Percentiles rank a stretch among this genome's conserved stretches.
Evolutionary conservation across 2,797 vertebrate species (phyloP).

Genomic region (Phrynocephalus forsythii): DNA sequence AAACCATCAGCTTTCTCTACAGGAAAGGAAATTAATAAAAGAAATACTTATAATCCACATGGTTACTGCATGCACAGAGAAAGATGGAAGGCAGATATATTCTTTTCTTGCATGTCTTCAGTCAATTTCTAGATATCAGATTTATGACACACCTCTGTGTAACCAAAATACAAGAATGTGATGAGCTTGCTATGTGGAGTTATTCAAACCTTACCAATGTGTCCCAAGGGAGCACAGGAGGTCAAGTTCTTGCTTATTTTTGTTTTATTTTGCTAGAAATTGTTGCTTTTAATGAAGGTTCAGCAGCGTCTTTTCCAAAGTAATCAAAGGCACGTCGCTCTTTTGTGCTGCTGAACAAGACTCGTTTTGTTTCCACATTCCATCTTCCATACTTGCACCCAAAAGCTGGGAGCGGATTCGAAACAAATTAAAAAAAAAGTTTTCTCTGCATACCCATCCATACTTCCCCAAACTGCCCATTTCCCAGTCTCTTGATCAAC

Average conservation of each 20-base stretch:
- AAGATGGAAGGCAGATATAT: slow-evolving; percentile 81
- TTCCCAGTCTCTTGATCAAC: slow-evolving; percentile 97
- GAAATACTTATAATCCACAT: slow-evolving; percentile 85
- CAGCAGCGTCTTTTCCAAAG: slow-evolving; percentile 19
- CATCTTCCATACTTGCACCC: slow-evolving; percentile 73
- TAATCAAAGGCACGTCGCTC: slow-evolving; percentile 24
- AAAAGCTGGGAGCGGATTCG: slow-evolving; percentile 64
- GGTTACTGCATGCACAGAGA: slow-evolving; percentile 85
- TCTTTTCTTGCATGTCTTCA: slow-evolving; percentile 45
- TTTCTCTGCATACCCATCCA: slow-evolving; percentile 95
- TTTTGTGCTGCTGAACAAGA: neutral
- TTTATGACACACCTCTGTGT: slow-evolving; percentile 43
- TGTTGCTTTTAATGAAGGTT: slow-evolving; percentile 57
- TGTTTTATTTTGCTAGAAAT: slow-evolving; percentile 50
- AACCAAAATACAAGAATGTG: slow-evolving; percentile 47
- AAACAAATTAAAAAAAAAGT: slow-evolving; percentile 66
- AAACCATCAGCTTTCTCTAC: slow-evolving; percentile 98
- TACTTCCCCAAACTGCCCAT: slow-evolving; percentile 99
- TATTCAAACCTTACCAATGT: slow-evolving; percentile 59
- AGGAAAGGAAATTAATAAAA: slow-evolving; percentile 87
- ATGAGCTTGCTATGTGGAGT: slow-evolving; percentile 42
- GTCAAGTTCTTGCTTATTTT: slow-evolving; percentile 51
- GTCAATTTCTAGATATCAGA: slow-evolving; percentile 50
- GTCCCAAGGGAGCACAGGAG: slow-evolving; percentile 22
- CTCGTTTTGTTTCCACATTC: slow-evolving; percentile 76